Conservation (phyloP, 2,113 vertebrate species). For the Lates calcarifer region DNA sequence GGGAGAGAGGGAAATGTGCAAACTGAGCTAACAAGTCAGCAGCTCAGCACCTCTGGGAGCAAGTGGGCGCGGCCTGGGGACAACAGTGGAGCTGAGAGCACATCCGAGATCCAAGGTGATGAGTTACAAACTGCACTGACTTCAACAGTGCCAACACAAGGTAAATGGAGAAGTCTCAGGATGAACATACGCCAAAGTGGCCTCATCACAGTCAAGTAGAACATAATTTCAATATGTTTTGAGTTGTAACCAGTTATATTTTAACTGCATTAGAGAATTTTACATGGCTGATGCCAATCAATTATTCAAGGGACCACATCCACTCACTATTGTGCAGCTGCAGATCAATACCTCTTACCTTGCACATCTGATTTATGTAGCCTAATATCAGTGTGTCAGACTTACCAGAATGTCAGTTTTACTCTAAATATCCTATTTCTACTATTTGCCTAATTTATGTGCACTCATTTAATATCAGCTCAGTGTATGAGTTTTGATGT, state of each 20-base stretch:
- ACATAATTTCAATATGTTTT: background rate
- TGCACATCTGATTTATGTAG: slow-evolving; percentile 35
- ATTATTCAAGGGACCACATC: slow-evolving; percentile 24
- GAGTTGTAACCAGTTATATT: background rate
- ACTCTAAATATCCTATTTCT: too few relatives aligned
- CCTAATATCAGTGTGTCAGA: slow-evolving; percentile 18
- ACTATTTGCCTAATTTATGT: too few relatives aligned
- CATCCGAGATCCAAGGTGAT: slow-evolving; percentile 21
- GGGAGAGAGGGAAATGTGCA: slow-evolving; percentile 50
- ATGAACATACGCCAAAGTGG: background rate
- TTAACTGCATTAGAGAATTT: background rate
- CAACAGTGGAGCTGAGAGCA: background rate
- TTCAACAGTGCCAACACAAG: background rate
- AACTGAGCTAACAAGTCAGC: slow-evolving; percentile 55
- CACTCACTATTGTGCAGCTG: background rate
- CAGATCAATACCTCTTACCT: background rate
- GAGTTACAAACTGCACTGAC: slow-evolving; percentile 37
- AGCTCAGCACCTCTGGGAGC: slow-evolving; percentile 62
- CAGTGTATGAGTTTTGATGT: too few relatives aligned
- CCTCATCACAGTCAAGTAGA: background rate
- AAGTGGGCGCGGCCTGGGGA: slow-evolving; percentile 27
- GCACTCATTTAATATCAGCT: too few relatives aligned
- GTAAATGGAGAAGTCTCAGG: background rate
- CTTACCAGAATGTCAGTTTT: slow-evolving; percentile 28
- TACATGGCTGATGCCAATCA: slow-evolving; percentile 10